These are phyloP conservation scores for Fratercula arctica DNA, from an alignment of 2,797 vertebrate species.

Conservation along the genomic window DNA sequence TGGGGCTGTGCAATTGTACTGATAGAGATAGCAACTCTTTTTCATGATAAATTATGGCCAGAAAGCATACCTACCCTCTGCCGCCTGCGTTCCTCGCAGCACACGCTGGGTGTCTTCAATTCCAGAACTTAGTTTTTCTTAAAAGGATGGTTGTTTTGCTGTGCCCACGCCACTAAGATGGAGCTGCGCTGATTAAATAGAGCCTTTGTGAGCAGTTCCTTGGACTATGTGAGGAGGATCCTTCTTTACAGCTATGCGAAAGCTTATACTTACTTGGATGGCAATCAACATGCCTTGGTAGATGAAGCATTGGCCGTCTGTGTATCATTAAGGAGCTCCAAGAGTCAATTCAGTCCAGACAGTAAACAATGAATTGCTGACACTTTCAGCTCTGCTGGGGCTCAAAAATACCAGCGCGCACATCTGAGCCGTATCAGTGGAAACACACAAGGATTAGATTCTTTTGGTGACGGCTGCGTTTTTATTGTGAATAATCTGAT, in stretches of 20 bases:
- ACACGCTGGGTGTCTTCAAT: neutral
- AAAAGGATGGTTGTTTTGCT: constrained; percentile 12
- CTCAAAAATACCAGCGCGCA: neutral
- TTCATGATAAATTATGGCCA: neutral
- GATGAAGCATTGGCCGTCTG: neutral
- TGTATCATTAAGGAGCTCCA: neutral
- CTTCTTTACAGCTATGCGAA: neutral
- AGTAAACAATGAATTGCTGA: constrained; percentile 49
- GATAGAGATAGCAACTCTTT: neutral
- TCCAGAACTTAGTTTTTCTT: neutral
- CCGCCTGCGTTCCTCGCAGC: fast-evolving
- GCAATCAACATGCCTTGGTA: neutral
- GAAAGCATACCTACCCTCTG: neutral
- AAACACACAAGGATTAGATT: constrained; percentile 32
- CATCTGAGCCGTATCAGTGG: constrained; percentile 27
- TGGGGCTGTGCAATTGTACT: neutral
- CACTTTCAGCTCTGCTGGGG: constrained; percentile 42
- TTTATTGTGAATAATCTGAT: constrained; percentile 41
- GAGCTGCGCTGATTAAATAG: neutral
- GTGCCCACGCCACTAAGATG: neutral
- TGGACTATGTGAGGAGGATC: neutral
- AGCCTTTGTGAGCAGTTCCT: constrained; percentile 4
- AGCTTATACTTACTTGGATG: constrained; percentile 6
- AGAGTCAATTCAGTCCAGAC: constrained; percentile 42
- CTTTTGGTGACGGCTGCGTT: neutral